These are phyloP conservation scores for Acanthurus lineatus DNA, from an alignment of 2,797 vertebrate species.

Conservation along the genomic window DNA sequence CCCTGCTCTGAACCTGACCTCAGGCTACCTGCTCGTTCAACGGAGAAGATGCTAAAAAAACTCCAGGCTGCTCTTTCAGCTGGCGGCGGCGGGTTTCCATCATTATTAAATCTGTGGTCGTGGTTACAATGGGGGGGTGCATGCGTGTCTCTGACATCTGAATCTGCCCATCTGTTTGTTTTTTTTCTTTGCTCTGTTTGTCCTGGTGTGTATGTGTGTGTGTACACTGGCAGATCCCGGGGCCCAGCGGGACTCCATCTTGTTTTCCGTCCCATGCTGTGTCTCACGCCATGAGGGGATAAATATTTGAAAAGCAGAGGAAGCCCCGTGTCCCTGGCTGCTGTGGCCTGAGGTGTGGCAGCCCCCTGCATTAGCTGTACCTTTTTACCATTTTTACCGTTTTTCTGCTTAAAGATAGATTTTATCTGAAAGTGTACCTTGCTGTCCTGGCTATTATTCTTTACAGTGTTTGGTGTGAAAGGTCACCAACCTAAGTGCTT, in stretches of 20 bases:
- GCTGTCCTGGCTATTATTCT: conserved; percentile 60
- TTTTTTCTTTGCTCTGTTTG: conserved; percentile 40
- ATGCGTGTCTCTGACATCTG: conserved; percentile 43
- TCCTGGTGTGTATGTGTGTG: conserved; percentile 53
- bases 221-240: conserved; percentile 50
- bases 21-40: conserved; percentile 57
- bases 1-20: conserved; percentile 48
- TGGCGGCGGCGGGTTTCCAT: conserved; percentile 29
- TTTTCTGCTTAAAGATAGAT: conserved; percentile 49
- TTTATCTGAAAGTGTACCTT: conserved; percentile 42
- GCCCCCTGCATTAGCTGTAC: conserved; percentile 43
- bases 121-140: conserved; percentile 17
- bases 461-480: conserved; percentile 60
- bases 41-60: conserved; percentile 27
- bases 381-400: conserved; percentile 27
- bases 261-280: conserved; percentile 72
- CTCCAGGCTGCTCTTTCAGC: conserved; percentile 31
- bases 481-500: conserved; percentile 75
- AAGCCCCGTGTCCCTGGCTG: conserved; percentile 54
- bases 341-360: conserved; percentile 43
- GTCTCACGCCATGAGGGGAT: conserved; percentile 69
- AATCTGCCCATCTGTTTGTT: conserved; percentile 66
- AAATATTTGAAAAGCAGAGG: conserved; percentile 82
- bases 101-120: conserved; percentile 7
- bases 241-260: conserved; percentile 64